Base-by-base conservation (phyloP, 2,888 invertebrate species). In the Margaritifera margaritifera region DNA sequence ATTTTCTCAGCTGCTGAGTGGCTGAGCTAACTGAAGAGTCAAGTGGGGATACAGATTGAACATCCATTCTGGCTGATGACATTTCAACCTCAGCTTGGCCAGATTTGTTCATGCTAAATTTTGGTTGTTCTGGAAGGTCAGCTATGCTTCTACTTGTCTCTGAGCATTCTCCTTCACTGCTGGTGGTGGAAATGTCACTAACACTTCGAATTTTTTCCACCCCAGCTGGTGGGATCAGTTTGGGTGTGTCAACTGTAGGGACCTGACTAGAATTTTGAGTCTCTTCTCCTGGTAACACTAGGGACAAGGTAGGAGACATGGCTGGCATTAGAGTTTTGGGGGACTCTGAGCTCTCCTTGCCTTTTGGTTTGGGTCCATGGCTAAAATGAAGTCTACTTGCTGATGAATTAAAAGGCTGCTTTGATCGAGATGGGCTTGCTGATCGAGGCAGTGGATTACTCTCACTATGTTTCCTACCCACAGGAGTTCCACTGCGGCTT, bases 261-360 rank as follows among this genome's bases (percentile, higher is more conserved):
- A 66, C 59, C n/a, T 72, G 50, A 15, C 77, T 54, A 20, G 53
- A 54, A 19, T 68, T 58, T 25, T 77, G 75, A 31, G 72, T 75
- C 51, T 74, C 75, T 22, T 74, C 72, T 6, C 59, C 63, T 52
- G 71, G 72, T 27, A 74, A 64, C 11, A 87, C 76, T 6, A 88
- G 80, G 6, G 87, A 86, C 54, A 83, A 66, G 3, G 84, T 62
- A 24, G 86, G 85, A 6, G 78, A 83, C 18, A 77, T 79, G 18
- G 86, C 84, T 52, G 86, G 86, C 55, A 77, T 75, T n/a, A 87
- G 71, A 20, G 85, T 81, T 66, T 86, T 86, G 6, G 88, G 86
- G 8, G 83, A 24, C n/a, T 55, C 27, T 42, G 64, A 57, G 27
- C 58, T 54, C n/a, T 62, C 42, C 57, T 61, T 70, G 53, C 68